These are phyloP conservation scores for Cephonodes hylas DNA, from an alignment of 2,888 invertebrate species.

Conservation along the genomic window DNA sequence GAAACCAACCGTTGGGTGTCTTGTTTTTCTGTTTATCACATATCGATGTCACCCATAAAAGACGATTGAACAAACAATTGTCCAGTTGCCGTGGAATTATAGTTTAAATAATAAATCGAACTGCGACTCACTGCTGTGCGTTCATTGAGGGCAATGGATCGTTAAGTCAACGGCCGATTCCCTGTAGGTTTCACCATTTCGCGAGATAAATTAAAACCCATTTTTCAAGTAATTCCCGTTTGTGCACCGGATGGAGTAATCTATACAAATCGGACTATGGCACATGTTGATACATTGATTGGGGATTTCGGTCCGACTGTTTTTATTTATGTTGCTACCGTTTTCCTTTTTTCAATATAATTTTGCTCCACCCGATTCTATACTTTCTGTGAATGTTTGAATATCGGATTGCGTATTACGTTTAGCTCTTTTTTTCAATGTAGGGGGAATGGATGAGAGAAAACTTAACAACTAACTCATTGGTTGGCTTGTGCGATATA, in stretches of 20 bases:
- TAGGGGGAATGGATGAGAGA: no score
- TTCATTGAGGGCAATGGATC: slow-evolving; percentile 9
- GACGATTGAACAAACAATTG: background rate
- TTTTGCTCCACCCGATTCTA: background rate
- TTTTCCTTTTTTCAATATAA: slow-evolving; percentile 36
- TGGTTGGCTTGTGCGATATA: no score
- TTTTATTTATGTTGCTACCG: slow-evolving; percentile 38
- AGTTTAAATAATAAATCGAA: slow-evolving; percentile 1
- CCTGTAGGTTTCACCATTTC: slow-evolving; percentile 6
- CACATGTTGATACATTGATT: slow-evolving; percentile 45
- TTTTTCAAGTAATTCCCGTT: slow-evolving; percentile 57
- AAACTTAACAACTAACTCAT: no score
- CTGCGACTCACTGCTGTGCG: background rate
- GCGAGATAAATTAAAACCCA: slow-evolving; percentile 55
- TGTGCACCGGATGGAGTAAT: slow-evolving; percentile 40
- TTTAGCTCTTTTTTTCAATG: background rate
- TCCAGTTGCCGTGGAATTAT: background rate
- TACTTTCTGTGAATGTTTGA: background rate
- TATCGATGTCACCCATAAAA: background rate
- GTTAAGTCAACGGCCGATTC: slow-evolving; percentile 4
- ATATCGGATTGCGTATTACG: background rate
- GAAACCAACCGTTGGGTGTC: background rate
- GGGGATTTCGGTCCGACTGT: slow-evolving; percentile 28
- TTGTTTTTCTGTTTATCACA: background rate
- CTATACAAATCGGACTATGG: slow-evolving; percentile 51